Evolutionary conservation across 2,888 invertebrate genomes (phyloP).

Genomic region (Lutraria lutraria): DNA sequence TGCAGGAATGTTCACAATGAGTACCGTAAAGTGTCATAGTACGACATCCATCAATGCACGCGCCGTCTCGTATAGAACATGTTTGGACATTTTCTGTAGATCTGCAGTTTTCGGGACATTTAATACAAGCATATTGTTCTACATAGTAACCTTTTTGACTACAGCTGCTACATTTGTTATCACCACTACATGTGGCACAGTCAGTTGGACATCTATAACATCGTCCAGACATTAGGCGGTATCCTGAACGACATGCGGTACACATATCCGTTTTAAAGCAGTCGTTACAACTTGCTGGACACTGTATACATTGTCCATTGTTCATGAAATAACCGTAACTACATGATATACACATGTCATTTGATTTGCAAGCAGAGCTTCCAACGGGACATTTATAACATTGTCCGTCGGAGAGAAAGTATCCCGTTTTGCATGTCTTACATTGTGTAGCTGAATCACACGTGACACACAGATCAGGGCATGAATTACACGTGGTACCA

Average conservation of each 20-base stretch:
- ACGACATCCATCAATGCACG: background rate
- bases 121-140: background rate
- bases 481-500: background rate
- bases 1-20: background rate
- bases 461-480: background rate
- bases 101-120: slow-evolving; percentile 12
- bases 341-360: background rate
- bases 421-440: background rate
- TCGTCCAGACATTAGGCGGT: background rate
- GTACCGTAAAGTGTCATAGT: background rate
- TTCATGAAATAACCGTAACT: background rate
- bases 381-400: background rate
- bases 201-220: background rate
- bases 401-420: background rate
- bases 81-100: background rate
- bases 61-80: slow-evolving; percentile 5
- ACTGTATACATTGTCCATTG: background rate
- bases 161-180: background rate
- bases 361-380: background rate
- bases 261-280: background rate
- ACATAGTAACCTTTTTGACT: background rate
- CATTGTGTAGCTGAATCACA: background rate
- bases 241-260: background rate
- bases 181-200: background rate
- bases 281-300: background rate